Conservation (phyloP, 2,888 invertebrate species). For the Keiferia lycopersicella region DNA sequence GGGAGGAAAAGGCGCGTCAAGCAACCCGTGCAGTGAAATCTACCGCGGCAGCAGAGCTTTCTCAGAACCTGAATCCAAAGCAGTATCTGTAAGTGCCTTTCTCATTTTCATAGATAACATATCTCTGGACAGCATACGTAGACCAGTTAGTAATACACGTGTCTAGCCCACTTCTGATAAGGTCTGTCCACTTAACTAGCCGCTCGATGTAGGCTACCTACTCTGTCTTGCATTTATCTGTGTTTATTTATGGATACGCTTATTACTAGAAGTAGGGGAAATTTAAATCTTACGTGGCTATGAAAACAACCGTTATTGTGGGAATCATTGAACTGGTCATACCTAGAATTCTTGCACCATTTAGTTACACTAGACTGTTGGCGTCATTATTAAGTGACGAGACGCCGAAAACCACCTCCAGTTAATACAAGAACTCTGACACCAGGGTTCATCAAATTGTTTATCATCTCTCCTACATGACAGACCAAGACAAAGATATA, state of each 20-base stretch:
- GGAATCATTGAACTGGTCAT: too few relatives aligned
- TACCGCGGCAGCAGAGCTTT: constrained; percentile 90
- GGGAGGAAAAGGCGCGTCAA: constrained; percentile 93
- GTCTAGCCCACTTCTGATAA: neutral
- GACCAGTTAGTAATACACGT: constrained; percentile 1
- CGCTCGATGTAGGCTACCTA: neutral
- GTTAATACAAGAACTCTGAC: too few relatives aligned
- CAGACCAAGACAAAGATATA: too few relatives aligned
- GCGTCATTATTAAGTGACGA: too few relatives aligned
- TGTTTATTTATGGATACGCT: neutral
- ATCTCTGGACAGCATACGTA: neutral
- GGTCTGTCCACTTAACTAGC: neutral
- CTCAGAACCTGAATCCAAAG: constrained; percentile 93
- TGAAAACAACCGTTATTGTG: too few relatives aligned
- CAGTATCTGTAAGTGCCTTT: constrained; percentile 70
- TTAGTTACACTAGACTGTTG: too few relatives aligned
- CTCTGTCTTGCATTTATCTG: neutral
- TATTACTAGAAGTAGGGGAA: neutral
- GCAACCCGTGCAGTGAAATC: constrained; percentile 90
- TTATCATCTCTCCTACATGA: too few relatives aligned
- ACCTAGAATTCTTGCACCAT: too few relatives aligned
- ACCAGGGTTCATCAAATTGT: too few relatives aligned
- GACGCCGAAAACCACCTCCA: too few relatives aligned
- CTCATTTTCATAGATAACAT: constrained; percentile 15
- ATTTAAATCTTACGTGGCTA: neutral